Conservation (phyloP, 2,888 invertebrate genomes). For the Oligia strigilis region DNA sequence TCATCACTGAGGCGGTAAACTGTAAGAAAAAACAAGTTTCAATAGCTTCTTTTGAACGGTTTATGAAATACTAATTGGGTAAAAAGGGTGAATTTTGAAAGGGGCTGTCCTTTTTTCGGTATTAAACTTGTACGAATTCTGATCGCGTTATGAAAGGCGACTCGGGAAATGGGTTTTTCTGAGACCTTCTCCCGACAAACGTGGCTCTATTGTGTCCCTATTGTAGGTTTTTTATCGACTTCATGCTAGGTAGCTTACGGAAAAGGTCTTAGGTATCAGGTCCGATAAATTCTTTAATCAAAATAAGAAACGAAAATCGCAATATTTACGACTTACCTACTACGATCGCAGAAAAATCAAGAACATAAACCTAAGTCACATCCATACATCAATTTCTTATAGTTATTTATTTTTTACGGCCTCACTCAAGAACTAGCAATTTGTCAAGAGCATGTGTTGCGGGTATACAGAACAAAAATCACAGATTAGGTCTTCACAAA, state of each 20-base stretch:
- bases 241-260: conserved; percentile 11
- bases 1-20: conserved; percentile 70
- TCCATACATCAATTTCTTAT: conserved; percentile 80
- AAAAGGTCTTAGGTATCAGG: conserved; percentile 15
- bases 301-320: conserved; percentile 29
- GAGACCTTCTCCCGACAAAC: conserved; percentile 49
- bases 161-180: conserved; percentile 50
- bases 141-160: conserved; percentile 56
- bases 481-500: conserved; percentile 80
- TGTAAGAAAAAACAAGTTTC: conserved; percentile 60
- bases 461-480: conserved; percentile 73
- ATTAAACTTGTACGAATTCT: conserved; percentile 51
- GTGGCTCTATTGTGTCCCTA: conserved; percentile 46
- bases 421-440: conserved; percentile 76
- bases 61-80: conserved; percentile 61
- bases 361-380: conserved; percentile 69
- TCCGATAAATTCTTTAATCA: conserved; percentile 21
- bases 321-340: conserved; percentile 35
- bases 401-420: conserved; percentile 74
- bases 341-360: conserved; percentile 40
- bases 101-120: conserved; percentile 36
- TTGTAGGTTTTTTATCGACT: conserved; percentile 37
- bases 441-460: conserved; percentile 83
- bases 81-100: conserved; percentile 53
- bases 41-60: conserved; percentile 41